phyloP scores from a whole-genome alignment of 2,888 invertebrate species.

The Drosophila tripunctata region DNA sequence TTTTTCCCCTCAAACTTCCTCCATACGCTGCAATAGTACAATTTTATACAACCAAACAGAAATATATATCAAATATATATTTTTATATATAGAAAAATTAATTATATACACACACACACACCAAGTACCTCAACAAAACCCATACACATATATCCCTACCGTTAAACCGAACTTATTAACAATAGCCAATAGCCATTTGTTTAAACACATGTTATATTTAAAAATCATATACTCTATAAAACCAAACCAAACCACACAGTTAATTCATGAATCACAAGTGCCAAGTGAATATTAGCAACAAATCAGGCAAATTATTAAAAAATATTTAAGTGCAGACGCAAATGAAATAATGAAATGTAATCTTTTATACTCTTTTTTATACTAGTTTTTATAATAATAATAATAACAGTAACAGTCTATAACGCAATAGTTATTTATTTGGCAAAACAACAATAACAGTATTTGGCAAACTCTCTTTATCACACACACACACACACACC shows the following conservation, averaged over 20 bases:
- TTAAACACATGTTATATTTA: conserved; percentile 69
- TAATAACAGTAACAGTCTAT: conserved; percentile 50
- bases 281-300: conserved; percentile 53
- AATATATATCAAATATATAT: conserved; percentile 82
- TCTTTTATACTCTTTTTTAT: conserved; percentile 64
- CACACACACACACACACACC: conserved; percentile 45
- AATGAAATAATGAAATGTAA: conserved; percentile 57
- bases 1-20: conserved; percentile 71
- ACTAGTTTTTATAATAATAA: too few relatives aligned
- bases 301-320: conserved; percentile 56
- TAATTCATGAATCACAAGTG: conserved; percentile 65
- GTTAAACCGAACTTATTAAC: conserved; percentile 49
- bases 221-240: conserved; percentile 52
- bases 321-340: conserved; percentile 53
- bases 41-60: conserved; percentile 79
- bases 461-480: too few relatives aligned
- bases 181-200: conserved; percentile 75
- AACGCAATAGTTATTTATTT: conserved; percentile 62
- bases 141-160: conserved; percentile 41
- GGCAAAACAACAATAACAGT: too few relatives aligned
- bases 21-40: conserved; percentile 85
- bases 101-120: conserved; percentile 82
- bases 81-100: conserved; percentile 81
- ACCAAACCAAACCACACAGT: conserved; percentile 53
- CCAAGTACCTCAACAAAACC: conserved; percentile 79